phyloP scores from a whole-genome alignment of 2,888 invertebrate genomes.

The Anthrax anthrax region DNA sequence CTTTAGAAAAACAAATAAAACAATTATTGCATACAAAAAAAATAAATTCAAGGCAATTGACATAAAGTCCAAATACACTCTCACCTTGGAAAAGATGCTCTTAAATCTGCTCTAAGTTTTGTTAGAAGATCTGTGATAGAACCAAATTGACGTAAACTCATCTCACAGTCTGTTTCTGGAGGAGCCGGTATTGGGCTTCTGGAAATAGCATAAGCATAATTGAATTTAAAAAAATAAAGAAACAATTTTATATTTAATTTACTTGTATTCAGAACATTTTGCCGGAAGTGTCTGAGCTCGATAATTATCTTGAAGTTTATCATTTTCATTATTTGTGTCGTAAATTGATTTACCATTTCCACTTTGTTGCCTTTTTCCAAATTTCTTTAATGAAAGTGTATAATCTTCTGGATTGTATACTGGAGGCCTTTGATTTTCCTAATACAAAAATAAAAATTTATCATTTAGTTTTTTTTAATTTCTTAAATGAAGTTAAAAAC shows the following conservation, averaged over 20 bases:
- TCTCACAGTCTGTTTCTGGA: constrained; percentile 51
- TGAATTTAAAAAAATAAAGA: neutral
- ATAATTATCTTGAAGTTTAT: constrained; percentile 20
- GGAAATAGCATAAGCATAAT: constrained; percentile 7
- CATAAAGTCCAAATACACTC: constrained; percentile 4
- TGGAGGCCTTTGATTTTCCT: constrained; percentile 76
- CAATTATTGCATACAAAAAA: neutral
- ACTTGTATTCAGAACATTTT: constrained; percentile 33
- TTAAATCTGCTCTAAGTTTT: constrained; percentile 72
- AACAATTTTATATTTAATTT: constrained; percentile 7
- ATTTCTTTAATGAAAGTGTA: constrained; percentile 62
- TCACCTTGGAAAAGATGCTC: constrained; percentile 79
- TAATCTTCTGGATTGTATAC: constrained; percentile 87
- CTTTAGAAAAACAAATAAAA: constrained; percentile 33
- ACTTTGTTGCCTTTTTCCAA: constrained; percentile 39
- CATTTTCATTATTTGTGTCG: constrained; percentile 21
- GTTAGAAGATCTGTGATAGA: constrained; percentile 76
- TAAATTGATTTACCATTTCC: constrained; percentile 29
- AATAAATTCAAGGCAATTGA: neutral
- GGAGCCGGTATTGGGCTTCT: constrained; percentile 56
- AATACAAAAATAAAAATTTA: constrained; percentile 4
- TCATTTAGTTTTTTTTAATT: too few species aligned
- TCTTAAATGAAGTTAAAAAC: too few species aligned
- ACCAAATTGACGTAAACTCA: constrained; percentile 75
- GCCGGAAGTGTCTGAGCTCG: constrained; percentile 28